These are phyloP conservation scores for Lasioglossum figueresi DNA, from an alignment of 2,888 invertebrate genomes.

Conservation along the genomic window DNA sequence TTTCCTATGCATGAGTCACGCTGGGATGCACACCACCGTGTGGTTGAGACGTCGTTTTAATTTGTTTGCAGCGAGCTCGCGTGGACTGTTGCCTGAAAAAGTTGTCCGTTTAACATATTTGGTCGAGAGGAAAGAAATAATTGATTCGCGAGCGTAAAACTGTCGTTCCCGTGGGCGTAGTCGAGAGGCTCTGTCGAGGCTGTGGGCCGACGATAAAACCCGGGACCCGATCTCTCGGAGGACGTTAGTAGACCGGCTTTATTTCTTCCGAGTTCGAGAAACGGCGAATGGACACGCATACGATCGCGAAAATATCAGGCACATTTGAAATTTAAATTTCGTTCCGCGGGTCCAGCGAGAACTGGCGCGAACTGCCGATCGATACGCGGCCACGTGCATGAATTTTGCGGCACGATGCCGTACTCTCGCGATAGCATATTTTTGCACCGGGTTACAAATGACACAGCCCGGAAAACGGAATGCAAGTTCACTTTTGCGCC, in stretches of 20 bases:
- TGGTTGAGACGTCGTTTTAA: background rate
- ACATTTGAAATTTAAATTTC: slow-evolving; percentile 36
- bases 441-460: background rate
- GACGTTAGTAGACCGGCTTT: background rate
- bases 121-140: background rate
- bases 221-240: background rate
- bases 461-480: background rate
- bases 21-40: background rate
- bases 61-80: background rate
- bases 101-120: slow-evolving; percentile 4
- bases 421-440: background rate
- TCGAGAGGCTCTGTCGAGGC: background rate
- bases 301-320: slow-evolving; percentile 9
- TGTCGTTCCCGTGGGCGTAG: slow-evolving; percentile 10
- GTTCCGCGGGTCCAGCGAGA: background rate
- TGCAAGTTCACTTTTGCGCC: background rate
- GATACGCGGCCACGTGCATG: slow-evolving; percentile 21
- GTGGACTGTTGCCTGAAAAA: background rate
- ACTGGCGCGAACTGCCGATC: background rate
- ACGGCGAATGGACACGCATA: slow-evolving; percentile 1
- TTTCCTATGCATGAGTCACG: background rate
- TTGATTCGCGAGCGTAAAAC: slow-evolving; percentile 21
- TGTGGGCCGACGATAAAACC: slow-evolving; percentile 5
- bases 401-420: background rate
- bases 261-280: slow-evolving; percentile 4